Evolutionary conservation across 2,888 invertebrate species (phyloP), one percentile per base, ranked within the genome.

Genomic region (Odontocolon sp.): DNA sequence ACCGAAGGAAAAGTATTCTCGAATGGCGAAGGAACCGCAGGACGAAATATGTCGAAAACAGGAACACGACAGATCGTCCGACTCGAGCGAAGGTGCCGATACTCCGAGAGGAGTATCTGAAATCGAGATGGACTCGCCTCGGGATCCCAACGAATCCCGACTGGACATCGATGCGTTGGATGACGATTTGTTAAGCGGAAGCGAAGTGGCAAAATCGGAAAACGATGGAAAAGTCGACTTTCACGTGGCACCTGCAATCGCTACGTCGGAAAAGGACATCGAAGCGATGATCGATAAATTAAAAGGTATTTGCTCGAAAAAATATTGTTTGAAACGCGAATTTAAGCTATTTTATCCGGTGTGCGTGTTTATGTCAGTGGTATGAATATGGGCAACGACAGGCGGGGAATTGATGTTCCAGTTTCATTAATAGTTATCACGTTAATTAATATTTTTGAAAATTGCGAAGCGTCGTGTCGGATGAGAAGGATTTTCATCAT

Each of bases 231-330:
- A 87, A 57, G 81, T 81, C 5, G 87, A 88, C 38, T 87, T 86
- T 50, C 85, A 85, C 16, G 80, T 84, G 0, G 71, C 83, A 0
- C 77, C 84, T 0, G 82, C 85, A 11, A 85, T 84, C 38, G 80
- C 83, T 2, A 84, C 86, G 2, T 87, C 90, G 0, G 90, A 90
- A 50, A 88, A 89, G 57, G 89, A 90, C 68, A 88, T 90, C 63
- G 86, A 87, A 66, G 83, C 85, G n/a, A 89, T 89, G 88, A 90
- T 90, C 45, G 85, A 88, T 31, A 89, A 89, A 74, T 78, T 90
- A 16, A 87, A 87, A 88, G 90, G 89, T 90, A 88, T 38, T 47
- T 50, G 23, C 6, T 4, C 86, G 87, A 86, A 87, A 85, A 74
- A 54, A 18, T 31, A 42, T 56, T 40, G 31, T 31, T 33, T 50